A percentile compares a stretch with the other conserved stretches of the same genome.
Evolutionary conservation across 2,797 vertebrate species (phyloP).

Genomic region (Trematomus bernacchii): DNA sequence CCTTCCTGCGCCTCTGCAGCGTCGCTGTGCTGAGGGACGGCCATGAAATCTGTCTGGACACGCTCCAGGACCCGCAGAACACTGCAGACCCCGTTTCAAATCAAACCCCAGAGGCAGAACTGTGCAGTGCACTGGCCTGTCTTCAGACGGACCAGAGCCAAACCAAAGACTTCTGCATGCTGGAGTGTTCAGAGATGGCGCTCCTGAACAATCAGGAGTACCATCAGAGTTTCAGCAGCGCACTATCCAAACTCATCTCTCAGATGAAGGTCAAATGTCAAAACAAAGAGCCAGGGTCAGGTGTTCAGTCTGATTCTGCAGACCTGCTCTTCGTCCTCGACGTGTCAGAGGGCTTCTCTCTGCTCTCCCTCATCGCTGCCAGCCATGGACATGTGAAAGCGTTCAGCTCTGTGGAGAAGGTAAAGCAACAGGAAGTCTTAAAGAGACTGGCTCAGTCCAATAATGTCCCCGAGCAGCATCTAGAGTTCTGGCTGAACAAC

Average conservation of each 20-base stretch:
- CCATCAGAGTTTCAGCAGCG: slow-evolving; percentile 89
- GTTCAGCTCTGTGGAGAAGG: slow-evolving; percentile 96
- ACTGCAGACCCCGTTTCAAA: slow-evolving; percentile 21
- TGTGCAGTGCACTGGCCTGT: slow-evolving; percentile 92
- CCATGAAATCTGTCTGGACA: slow-evolving; percentile 68
- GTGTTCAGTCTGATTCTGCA: slow-evolving; percentile 14
- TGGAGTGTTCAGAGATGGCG: slow-evolving; percentile 94
- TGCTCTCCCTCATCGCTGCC: slow-evolving; percentile 92
- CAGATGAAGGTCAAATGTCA: slow-evolving; percentile 74
- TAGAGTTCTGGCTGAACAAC: slow-evolving; percentile 96
- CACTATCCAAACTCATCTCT: slow-evolving; percentile 88
- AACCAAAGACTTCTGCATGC: slow-evolving; percentile 79
- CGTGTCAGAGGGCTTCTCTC: slow-evolving; percentile 97
- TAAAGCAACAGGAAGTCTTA: slow-evolving; percentile 91
- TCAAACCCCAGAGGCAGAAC: slow-evolving; percentile 89
- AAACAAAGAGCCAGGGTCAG: slow-evolving; percentile 52
- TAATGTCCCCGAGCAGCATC: slow-evolving; percentile 84
- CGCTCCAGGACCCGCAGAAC: slow-evolving; percentile 2
- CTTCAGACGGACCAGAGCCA: slow-evolving; percentile 88
- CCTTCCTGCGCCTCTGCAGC: slow-evolving; percentile 92
- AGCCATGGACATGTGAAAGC: slow-evolving; percentile 89
- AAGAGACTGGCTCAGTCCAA: slow-evolving; percentile 87
- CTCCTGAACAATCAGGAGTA: slow-evolving; percentile 92
- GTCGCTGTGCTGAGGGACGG: slow-evolving; percentile 82
- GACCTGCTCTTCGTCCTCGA: slow-evolving; percentile 91